phyloP scores from a whole-genome alignment of 2,113 vertebrate species.

The Lonchura striata region DNA sequence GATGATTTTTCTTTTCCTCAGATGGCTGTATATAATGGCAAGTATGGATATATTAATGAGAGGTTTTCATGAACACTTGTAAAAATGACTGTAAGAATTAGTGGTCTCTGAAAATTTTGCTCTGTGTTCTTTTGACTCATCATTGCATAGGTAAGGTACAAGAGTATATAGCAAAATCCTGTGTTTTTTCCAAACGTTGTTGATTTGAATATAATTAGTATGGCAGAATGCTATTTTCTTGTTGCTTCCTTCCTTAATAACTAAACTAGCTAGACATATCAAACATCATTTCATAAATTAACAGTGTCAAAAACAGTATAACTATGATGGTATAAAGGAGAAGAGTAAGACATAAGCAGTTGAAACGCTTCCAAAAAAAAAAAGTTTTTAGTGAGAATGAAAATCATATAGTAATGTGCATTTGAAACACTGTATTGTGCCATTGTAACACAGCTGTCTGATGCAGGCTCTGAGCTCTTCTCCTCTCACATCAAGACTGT shows the following conservation, averaged over 20 bases:
- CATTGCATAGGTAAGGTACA: background rate
- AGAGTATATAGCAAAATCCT: background rate
- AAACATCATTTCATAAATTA: constrained; percentile 7
- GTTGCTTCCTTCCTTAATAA: background rate
- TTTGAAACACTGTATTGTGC: background rate
- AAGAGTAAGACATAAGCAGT: background rate
- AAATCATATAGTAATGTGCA: background rate
- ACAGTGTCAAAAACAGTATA: background rate
- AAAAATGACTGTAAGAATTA: background rate
- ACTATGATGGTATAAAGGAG: background rate
- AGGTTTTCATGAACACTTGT: background rate
- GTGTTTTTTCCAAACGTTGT: background rate
- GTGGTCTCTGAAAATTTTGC: background rate
- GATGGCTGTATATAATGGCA: background rate
- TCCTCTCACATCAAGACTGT: background rate
- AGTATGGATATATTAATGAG: background rate
- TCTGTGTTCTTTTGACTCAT: background rate
- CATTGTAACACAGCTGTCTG: background rate
- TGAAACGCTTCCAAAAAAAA: constrained; percentile 2
- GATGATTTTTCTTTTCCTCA: background rate
- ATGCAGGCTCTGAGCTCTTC: background rate
- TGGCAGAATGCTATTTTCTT: background rate
- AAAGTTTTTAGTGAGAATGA: background rate
- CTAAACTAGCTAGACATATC: background rate
- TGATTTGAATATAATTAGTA: background rate